Conservation (phyloP, 1,140 invertebrate species). For the Drosophila burlai region DNA sequence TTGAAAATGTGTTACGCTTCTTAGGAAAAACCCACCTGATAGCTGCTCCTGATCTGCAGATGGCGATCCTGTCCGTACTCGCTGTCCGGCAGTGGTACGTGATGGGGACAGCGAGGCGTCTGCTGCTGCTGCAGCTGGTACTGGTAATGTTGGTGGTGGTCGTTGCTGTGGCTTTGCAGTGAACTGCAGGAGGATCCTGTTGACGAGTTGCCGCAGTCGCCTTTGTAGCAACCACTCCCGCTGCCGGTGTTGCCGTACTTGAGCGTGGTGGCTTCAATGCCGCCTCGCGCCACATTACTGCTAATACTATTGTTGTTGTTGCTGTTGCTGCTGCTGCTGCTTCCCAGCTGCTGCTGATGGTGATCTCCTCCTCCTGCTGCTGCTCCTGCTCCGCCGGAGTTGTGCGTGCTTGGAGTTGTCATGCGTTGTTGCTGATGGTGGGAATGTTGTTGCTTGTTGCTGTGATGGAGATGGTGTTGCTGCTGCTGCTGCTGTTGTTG, state of each 20-base stretch:
- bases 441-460: constrained; percentile 74
- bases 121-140: constrained; percentile 83
- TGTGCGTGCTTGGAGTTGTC: constrained; percentile 62
- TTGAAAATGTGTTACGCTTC: neutral
- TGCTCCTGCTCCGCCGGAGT: constrained; percentile 33
- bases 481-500: constrained; percentile 55
- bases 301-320: constrained; percentile 76
- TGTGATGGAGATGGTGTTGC: constrained; percentile 54
- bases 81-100: constrained; percentile 88
- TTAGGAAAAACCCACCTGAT: constrained; percentile 85
- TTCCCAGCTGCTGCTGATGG: constrained; percentile 35
- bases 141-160: constrained; percentile 84
- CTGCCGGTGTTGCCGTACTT: constrained; percentile 79
- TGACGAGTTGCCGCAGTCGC: constrained; percentile 56
- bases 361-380: constrained; percentile 27
- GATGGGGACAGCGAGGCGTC: constrained; percentile 87
- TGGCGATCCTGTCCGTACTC: constrained; percentile 87
- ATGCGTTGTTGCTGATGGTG: constrained; percentile 77
- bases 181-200: constrained; percentile 62
- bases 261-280: constrained; percentile 77
- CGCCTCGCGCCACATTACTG: constrained; percentile 74
- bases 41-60: constrained; percentile 87
- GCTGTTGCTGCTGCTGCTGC: constrained; percentile 47
- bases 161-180: constrained; percentile 75
- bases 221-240: constrained; percentile 59